Conservation (phyloP, 1,140 invertebrate genomes). For the Drosophila malerkotliana region DNA sequence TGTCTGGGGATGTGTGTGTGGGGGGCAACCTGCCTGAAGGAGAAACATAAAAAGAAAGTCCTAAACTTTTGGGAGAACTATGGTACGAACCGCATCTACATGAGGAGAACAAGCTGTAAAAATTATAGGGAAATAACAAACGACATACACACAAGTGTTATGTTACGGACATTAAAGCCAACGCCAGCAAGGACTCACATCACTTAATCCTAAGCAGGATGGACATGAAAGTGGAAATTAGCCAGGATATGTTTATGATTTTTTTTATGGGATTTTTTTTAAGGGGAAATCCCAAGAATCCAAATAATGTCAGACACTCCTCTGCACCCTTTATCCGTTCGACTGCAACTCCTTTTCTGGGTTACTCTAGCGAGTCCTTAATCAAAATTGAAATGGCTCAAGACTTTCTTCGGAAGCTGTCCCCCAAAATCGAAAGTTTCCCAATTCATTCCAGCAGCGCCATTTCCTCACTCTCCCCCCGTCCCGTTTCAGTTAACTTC, state of each 20-base stretch:
- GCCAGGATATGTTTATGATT: background rate
- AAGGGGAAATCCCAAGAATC: no score
- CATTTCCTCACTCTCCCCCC: background rate
- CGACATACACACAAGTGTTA: slow-evolving; percentile 40
- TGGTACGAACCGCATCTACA: slow-evolving; percentile 40
- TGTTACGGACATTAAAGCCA: slow-evolving; percentile 42
- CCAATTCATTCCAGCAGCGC: slow-evolving; percentile 33
- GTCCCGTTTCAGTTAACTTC: slow-evolving; percentile 39
- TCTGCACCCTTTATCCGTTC: background rate
- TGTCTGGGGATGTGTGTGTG: slow-evolving; percentile 31
- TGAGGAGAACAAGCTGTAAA: slow-evolving; percentile 71
- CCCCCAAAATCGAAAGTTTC: slow-evolving; percentile 52
- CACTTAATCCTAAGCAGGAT: slow-evolving; percentile 36
- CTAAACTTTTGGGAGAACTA: slow-evolving; percentile 21
- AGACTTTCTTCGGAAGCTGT: slow-evolving; percentile 28
- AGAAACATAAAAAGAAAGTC: slow-evolving; percentile 49
- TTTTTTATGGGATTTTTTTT: background rate
- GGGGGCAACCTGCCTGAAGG: slow-evolving; percentile 14
- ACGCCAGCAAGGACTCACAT: slow-evolving; percentile 32
- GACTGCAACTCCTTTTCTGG: slow-evolving; percentile 16
- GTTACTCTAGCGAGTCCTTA: slow-evolving; percentile 33
- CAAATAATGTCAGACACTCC: background rate
- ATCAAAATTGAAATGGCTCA: slow-evolving; percentile 44
- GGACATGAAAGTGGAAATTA: slow-evolving; percentile 19
- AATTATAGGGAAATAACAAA: slow-evolving; percentile 73